Percentiles rank a stretch among this genome's conserved stretches.
These are phyloP conservation scores for Lucifuga dentata DNA, from an alignment of 2,113 vertebrate genomes.

Conservation along the genomic window DNA sequence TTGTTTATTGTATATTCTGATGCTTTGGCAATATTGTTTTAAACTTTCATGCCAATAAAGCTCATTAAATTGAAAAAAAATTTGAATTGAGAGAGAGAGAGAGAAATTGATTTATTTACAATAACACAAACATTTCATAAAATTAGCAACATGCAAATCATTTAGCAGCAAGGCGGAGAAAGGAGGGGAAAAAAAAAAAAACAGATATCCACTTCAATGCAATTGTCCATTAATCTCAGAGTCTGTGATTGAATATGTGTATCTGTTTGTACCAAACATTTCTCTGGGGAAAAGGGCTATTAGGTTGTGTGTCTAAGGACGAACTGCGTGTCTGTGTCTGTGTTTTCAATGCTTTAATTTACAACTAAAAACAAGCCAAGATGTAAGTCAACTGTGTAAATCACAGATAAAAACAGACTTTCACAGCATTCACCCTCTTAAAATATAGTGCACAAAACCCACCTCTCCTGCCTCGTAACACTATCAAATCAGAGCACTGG, in stretches of 20 bases:
- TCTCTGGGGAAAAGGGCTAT: not conserved
- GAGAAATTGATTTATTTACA: no score
- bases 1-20: no score
- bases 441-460: conserved; percentile 3
- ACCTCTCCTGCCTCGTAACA: not conserved
- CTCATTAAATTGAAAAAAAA: no score
- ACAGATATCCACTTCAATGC: not conserved
- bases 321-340: no score
- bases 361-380: not conserved
- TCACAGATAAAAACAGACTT: not conserved
- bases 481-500: no score
- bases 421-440: not conserved
- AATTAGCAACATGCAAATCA: not conserved
- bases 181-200: no score
- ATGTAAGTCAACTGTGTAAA: not conserved
- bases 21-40: no score
- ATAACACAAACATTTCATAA: no score
- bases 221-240: not conserved
- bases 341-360: not conserved
- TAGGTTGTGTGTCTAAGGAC: not conserved
- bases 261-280: not conserved
- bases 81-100: no score
- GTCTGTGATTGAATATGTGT: not conserved
- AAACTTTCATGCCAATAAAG: no score
- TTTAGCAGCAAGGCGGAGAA: not conserved